Evolutionary conservation across 2,797 vertebrate genomes (phyloP), one percentile per base, ranked within the genome.

Genomic region (Lutjanus campechanus): DNA sequence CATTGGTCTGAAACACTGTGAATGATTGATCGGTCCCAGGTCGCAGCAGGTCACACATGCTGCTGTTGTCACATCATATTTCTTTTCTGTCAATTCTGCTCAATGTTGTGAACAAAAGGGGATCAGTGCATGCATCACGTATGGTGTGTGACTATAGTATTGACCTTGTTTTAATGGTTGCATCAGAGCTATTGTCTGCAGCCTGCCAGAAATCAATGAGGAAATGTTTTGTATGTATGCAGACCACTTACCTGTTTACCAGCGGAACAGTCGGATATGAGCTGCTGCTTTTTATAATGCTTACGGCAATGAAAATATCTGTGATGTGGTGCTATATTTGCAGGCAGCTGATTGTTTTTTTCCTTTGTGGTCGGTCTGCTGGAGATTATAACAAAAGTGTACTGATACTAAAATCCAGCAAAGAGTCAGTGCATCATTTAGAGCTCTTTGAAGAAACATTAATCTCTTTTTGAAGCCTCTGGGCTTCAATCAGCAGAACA

Each of bases 111-210:
- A 73, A 72, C 50, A 80, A 79, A 71, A 51, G 20, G 6, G 19
- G 79, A 81, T 78, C 71, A 70, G 61, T 69, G 36, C 5, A 25
- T 47, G 41, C 40, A 49, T 73, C 73, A 62, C 59, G 67, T 53
- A 53, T n/a, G 8, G 7, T 10, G 12, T 20, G 67, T 60, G 60
- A 60, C 71, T 40, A 60, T 49, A 58, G 43, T 64, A 78, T 79
- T 70, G 51, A 89, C 71, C 64, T 51, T 78, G 50, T 71, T 81
- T 73, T 76, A 46, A 67, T 79, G 51, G 12, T 19, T 69, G 51
- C 51, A 68, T 79, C 65, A 63, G 43, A 67, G 60, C 53, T 60
- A 59, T 74, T 76, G 43, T 70, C 58, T 53, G 29, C 62, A 56
- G 74, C 19, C 68, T 63, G 36, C 4, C 36, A 70, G 44, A 63